Base-by-base conservation (phyloP, 2,113 vertebrate genomes). In the Calidris pugnax region DNA sequence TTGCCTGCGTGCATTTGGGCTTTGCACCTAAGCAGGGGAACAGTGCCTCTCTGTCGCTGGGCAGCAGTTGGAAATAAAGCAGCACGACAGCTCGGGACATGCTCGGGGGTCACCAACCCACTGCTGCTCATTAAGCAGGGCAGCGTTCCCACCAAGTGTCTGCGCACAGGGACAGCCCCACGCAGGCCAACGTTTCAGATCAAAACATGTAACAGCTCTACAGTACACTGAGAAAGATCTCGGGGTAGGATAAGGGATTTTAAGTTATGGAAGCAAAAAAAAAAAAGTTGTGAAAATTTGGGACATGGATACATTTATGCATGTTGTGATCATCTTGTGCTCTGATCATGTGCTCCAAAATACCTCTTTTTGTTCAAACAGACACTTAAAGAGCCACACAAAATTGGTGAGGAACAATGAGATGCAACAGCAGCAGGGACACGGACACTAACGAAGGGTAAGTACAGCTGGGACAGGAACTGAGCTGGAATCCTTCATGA, bases 31-130 rank as follows among this genome's bases (percentile, higher is more conserved):
- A 8, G 53, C 12, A 26, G 33, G 1, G 7, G n/a, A 33, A 92
- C 93, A 94, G 63, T 92, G 92, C 64, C 68, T 15, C 88, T 81
- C 72, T 96, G 88, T 93, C 68, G 7, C 14, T 94, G 93, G 87
- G 92, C 96, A 95, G 64, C 0, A 63, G 37, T 27, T 78, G 92
- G 93, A 96, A 96, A 39, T 95, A 96, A 93, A 77, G 17, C 6
- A 77, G 51, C 9, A 1, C 14, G 90, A 84, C 96, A 96, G 92
- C 68, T 21, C 45, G 47, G 84, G 82, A 35, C 47, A 14, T 14
- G 71, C 85, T 47, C 27, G 2, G 2, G 10, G 47, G 10, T 27
- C 51, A 57, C 20, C 41, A 57, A 57, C 15, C 11, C 5, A 3
- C 14, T 14, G 9, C 75, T 9, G 28, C 7, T 67, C 75, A 50